Percentiles rank a stretch among this genome's conserved stretches.
phyloP scores from a whole-genome alignment of 2,113 vertebrate genomes.

The Chiloscyllium plagiosum region DNA sequence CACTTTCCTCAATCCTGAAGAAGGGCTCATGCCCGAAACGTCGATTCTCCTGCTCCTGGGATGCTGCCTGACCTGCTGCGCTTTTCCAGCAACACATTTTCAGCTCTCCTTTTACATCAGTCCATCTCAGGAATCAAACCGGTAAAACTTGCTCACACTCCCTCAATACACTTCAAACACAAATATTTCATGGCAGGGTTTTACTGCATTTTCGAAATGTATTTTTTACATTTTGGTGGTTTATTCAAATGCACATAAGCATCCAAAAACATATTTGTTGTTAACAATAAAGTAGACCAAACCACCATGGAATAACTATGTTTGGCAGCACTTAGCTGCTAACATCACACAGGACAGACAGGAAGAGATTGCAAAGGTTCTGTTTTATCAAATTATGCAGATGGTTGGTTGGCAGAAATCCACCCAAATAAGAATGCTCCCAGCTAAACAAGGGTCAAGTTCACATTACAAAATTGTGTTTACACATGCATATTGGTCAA shows the following conservation, averaged over 20 bases:
- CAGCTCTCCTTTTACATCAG: too few species aligned
- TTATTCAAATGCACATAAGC: background rate
- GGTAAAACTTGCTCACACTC: too few species aligned
- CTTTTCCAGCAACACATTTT: too few species aligned
- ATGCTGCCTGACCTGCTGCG: too few species aligned
- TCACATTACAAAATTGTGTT: background rate
- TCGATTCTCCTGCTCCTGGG: too few species aligned
- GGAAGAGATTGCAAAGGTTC: background rate
- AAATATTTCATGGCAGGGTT: background rate
- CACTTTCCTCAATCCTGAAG: too few species aligned
- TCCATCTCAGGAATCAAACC: too few species aligned
- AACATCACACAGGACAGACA: background rate
- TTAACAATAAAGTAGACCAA: background rate
- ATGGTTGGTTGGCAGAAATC: background rate
- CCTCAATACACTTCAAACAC: background rate
- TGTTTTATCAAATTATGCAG: background rate
- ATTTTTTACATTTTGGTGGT: background rate
- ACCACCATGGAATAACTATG: background rate
- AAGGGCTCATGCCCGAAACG: too few species aligned
- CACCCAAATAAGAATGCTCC: background rate
- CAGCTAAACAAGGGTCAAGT: background rate
- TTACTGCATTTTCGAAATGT: background rate
- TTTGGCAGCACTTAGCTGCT: background rate
- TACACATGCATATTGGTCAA: background rate
- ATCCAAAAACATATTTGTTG: background rate